Base-by-base conservation (phyloP, 2,888 invertebrate species). In the Tipula vernalis region DNA sequence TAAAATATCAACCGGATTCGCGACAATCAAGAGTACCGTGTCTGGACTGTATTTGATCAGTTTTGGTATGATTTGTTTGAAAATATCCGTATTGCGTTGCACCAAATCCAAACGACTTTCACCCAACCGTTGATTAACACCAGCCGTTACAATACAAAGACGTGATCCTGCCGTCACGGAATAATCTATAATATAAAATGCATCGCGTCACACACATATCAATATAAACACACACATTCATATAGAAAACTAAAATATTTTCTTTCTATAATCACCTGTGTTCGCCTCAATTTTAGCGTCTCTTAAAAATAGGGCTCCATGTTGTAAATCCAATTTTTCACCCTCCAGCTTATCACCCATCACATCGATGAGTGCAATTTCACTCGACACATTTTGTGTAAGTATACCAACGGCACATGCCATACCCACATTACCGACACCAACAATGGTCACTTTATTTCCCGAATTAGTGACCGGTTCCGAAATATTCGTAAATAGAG, bases 341-440 rank as follows among this genome's bases (percentile, higher is more conserved):
- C 98, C 98, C 89, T 94, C 94, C 88, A 98, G 91, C 91, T 98
- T 98, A 89, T 98, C 96, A 15, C 93, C 95, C 91, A 95, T 94
- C 39, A 95, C 94, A 91, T 98, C 98, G 83, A 97, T 94, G 87
- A 98, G 92, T 2, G 95, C 96, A 13, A 98, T 92, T 90, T 98
- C 96, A 90, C 94, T 95, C 5, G 96, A 95, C 41, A 97, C 94
- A 87, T 94, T 93, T 93, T 97, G 96, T n/a, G 96, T 95, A 86
- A 98, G 93, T 90, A 98, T 94, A 88, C 95, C 95, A 92, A 97
- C 96, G 51, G 97, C 97, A 88, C 96, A 96, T 0, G 97, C 97
- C 97, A 98, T 98, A 88, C 98, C 98, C 87, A 98, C 98, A 91
- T 96, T 95, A 1, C 98, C 98, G 13, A 95, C 95, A 28, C 98